Evolutionary conservation across 2,888 invertebrate genomes (phyloP), one percentile per base, ranked within the genome.

Genomic region (Rhagonycha fulva): DNA sequence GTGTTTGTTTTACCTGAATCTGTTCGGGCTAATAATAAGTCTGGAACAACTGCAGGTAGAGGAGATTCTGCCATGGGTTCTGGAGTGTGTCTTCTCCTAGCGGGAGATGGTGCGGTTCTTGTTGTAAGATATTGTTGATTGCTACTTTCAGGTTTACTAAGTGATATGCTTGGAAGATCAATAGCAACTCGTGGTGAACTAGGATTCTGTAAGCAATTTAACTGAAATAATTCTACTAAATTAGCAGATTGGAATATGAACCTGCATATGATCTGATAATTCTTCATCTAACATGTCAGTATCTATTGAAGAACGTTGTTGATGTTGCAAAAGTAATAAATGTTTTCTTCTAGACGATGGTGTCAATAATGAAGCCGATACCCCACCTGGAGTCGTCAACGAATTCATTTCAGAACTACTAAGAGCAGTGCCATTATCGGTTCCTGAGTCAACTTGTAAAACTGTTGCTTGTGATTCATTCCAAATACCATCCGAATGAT

Each of bases 391-490:
- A 60, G 91, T 91, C 70, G 87, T 84, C n/a, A 88, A 82, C 71
- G 87, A 86, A 32, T 84, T 83, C 83, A 89, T 84, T 80, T 89
- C 89, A 4, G 89, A 89, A 80, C 88, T 88, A 79, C 89, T 89
- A 72, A 91, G 87, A 0, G 91, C 90, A 1, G 91, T 91, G 62
- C 92, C 92, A 85, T 92, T 92, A 82, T 92, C 92, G 14, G 92
- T 92, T 62, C 91, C 91, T 14, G 92, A 92, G 84, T 94, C 95
- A 1, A 92, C 91, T 88, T 94, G 94, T 47, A 95, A 89, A 14
- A 96, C 94, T 0, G 95, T 96, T 9, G 94, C 93, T 88, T 96
- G 96, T 11, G 96, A 96, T 88, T 96, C 96, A 88, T 96, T 96
- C 95, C 96, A 96, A 84, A 95, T 93, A 70, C 94, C 94, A 85